A percentile compares a stretch with the other conserved stretches of the same genome.
phyloP scores from a whole-genome alignment of 2,797 vertebrate genomes.

The Pagetopsis macropterus region DNA sequence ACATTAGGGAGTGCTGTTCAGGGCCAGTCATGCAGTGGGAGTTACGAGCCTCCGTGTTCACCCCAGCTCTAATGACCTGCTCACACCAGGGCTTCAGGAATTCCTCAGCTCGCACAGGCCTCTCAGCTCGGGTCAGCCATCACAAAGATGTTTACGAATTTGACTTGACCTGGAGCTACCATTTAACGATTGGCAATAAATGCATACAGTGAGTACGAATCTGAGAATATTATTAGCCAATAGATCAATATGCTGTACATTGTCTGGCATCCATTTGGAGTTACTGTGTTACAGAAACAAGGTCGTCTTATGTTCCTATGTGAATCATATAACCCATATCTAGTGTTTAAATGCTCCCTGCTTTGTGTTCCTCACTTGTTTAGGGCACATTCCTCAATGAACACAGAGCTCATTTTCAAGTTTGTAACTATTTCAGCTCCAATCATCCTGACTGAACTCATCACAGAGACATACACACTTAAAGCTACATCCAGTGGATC shows the following conservation, averaged over 20 bases:
- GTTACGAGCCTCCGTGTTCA: conserved; percentile 54
- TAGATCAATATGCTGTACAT: neutral
- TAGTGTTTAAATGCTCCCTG: conserved; percentile 18
- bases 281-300: conserved; percentile 18
- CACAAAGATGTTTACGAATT: conserved; percentile 13
- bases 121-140: conserved; percentile 13
- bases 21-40: conserved; percentile 66
- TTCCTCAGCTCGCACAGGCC: conserved; percentile 39
- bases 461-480: neutral
- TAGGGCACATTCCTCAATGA: conserved; percentile 41
- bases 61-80: conserved; percentile 66
- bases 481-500: neutral
- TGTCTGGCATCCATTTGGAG: conserved; percentile 15
- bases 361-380: conserved; percentile 33
- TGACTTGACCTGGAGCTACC: conserved; percentile 11
- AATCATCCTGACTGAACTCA: conserved; percentile 14
- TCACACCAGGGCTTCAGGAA: conserved; percentile 52
- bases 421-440: conserved; percentile 17
- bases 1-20: conserved; percentile 68
- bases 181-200: conserved; percentile 7
- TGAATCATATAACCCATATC: conserved; percentile 14
- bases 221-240: neutral
- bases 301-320: conserved; percentile 9
- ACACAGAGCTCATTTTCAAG: conserved; percentile 31
- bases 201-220: conserved; percentile 20